Evolutionary conservation across 2,888 invertebrate species (phyloP), one percentile per base, ranked within the genome.

Genomic region (Netelia virgata): DNA sequence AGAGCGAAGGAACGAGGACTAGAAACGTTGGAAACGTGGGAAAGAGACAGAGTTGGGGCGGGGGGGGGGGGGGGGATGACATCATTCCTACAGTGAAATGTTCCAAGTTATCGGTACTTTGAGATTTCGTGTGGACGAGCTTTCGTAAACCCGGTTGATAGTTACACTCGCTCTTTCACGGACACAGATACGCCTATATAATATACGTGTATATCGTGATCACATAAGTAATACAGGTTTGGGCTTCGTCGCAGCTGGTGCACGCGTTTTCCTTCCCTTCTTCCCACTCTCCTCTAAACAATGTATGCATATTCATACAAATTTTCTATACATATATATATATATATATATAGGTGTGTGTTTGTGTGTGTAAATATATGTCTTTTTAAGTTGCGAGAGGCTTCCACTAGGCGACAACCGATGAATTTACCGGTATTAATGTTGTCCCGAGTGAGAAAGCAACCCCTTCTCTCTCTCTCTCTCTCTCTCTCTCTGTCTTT

Each of bases 361-460:
- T 36, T 1, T 36, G 5, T 8, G 6, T 36, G 1, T 36, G 36
- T 36, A 0, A 36, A 36, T 36, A 36, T 36, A 36, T 36, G 8
- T 36, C 36, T 1, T 36, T 36, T 36, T 36, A 36, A 36, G 36
- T 36, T 36, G 36, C 36, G 36, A 36, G 36, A 36, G 36, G 36
- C 6, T 36, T 36, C 36, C 36, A 36, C 28, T 14, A 23, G 28
- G 57, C 11, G 66, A 73, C 73, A 68, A 68, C 59, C 66, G 59
- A 80, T 68, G 66, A 59, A 80, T 73, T 80, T 68, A 80, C 66
- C 57, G 73, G 73, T 36, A 80, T 80, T 80, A 80, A 73, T 36
- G 66, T 66, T 80, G 36, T 73, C 50, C 36, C 47, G 47, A 41
- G 66, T 50, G 79, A 43, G 50, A 11, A n/a, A 36, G 36, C 36